These are phyloP conservation scores for Pantelozetes paolii DNA, from an alignment of 2,888 invertebrate species.

Conservation along the genomic window DNA sequence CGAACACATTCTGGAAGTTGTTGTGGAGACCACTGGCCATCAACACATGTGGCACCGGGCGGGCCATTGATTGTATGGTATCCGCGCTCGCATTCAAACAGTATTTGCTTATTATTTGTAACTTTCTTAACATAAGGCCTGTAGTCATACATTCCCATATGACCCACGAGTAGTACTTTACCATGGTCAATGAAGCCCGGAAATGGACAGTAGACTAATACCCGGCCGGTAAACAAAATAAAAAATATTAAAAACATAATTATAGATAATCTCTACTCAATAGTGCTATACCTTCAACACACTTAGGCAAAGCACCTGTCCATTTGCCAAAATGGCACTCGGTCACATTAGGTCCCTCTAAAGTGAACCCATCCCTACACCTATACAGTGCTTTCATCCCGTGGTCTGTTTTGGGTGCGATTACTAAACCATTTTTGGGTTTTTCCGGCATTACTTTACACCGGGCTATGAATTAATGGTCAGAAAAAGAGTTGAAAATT, in stretches of 20 bases:
- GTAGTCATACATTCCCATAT: constrained; percentile 94
- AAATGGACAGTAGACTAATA: constrained; percentile 77
- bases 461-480: constrained; percentile 56
- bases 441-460: constrained; percentile 76
- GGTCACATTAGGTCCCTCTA: constrained; percentile 72
- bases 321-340: constrained; percentile 92
- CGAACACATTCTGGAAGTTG: constrained; percentile 74
- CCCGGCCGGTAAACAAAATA: not conserved
- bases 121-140: constrained; percentile 82
- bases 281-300: constrained; percentile 61
- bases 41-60: constrained; percentile 89
- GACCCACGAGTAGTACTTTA: constrained; percentile 83
- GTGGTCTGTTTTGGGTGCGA: constrained; percentile 95
- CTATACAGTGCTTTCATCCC: constrained; percentile 89
- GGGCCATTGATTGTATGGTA: constrained; percentile 80
- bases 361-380: constrained; percentile 84
- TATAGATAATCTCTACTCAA: too few species aligned
- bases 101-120: constrained; percentile 84
- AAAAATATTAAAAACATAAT: too few species aligned
- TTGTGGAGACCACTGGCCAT: constrained; percentile 87
- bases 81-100: constrained; percentile 91
- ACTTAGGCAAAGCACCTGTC: constrained; percentile 81
- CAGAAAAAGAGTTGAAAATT: not conserved
- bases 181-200: constrained; percentile 85
- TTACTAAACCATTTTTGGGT: constrained; percentile 89